Conservation (phyloP, 2,888 invertebrate genomes). For the Ennomos quercinarius region DNA sequence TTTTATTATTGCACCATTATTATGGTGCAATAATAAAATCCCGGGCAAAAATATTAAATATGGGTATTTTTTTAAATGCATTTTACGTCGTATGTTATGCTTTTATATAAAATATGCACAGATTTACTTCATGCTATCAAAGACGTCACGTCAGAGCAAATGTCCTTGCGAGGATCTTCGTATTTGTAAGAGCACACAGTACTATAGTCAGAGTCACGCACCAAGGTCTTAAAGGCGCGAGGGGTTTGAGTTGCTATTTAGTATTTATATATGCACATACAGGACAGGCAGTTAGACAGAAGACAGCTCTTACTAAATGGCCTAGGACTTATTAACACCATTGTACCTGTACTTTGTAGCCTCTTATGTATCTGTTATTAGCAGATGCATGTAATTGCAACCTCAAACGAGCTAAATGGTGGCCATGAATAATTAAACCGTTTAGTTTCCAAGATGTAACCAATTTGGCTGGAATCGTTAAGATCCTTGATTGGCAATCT, state of each 20-base stretch:
- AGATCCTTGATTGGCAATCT: slow-evolving; percentile 21
- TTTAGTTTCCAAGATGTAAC: slow-evolving; percentile 18
- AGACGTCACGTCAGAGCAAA: slow-evolving; percentile 24
- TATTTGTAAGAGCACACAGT: slow-evolving; percentile 26
- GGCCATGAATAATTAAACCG: slow-evolving; percentile 17
- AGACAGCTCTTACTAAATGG: slow-evolving; percentile 32
- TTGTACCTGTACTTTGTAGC: slow-evolving; percentile 14
- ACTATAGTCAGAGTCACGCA: slow-evolving; percentile 41
- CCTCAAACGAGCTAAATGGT: slow-evolving; percentile 23
- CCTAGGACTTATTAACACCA: slow-evolving; percentile 30
- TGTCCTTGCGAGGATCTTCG: slow-evolving; percentile 41
- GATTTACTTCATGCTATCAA: slow-evolving; percentile 5
- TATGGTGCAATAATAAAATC: too few relatives aligned
- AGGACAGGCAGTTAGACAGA: slow-evolving; percentile 8
- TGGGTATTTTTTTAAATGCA: too few relatives aligned
- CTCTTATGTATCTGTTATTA: slow-evolving; percentile 33
- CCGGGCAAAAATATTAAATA: too few relatives aligned
- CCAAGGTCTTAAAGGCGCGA: slow-evolving; percentile 33
- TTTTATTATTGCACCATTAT: slow-evolving; percentile 1
- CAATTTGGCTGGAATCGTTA: slow-evolving; percentile 11
- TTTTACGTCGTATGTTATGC: neutral
- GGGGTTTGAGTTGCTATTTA: slow-evolving; percentile 33
- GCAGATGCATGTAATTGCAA: slow-evolving; percentile 33
- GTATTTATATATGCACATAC: slow-evolving; percentile 23
- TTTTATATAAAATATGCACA: slow-evolving; percentile 19